Conservation (phyloP, 2,888 invertebrate genomes). For the Nemotelus pantherinus region DNA sequence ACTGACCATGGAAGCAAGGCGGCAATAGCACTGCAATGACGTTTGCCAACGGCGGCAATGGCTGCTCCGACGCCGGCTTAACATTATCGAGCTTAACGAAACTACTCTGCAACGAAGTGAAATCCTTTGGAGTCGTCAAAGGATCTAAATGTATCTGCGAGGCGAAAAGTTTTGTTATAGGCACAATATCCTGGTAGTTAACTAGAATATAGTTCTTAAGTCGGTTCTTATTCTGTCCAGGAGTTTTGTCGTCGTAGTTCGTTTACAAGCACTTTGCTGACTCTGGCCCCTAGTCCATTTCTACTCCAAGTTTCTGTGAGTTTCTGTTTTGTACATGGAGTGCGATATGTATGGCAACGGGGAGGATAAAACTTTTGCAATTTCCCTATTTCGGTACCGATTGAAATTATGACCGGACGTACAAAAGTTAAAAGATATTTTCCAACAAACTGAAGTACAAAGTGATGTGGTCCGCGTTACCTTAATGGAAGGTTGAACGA, state of each 20-base stretch:
- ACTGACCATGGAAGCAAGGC: constrained; percentile 6
- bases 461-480: too few species aligned
- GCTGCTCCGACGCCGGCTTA: neutral
- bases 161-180: constrained; percentile 4
- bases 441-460: too few species aligned
- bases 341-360: neutral
- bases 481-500: too few species aligned
- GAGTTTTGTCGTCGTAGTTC: neutral
- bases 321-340: neutral
- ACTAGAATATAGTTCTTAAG: constrained; percentile 15
- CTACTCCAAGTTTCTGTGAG: neutral
- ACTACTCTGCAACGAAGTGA: constrained; percentile 25
- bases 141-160: constrained; percentile 1
- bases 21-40: constrained; percentile 5
- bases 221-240: constrained; percentile 1
- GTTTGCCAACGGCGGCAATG: neutral
- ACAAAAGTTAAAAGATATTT: too few species aligned
- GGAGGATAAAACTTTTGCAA: constrained; percentile 11
- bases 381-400: constrained; percentile 11
- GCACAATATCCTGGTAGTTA: constrained; percentile 14
- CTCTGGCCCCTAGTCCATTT: neutral
- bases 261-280: neutral
- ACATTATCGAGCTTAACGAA: constrained; percentile 38
- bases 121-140: constrained; percentile 24
- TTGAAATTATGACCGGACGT: constrained; percentile 9